A percentile compares a stretch with the other conserved stretches of the same genome.
phyloP scores from a whole-genome alignment of 2,797 vertebrate genomes.

The Micromesistius poutassou region DNA sequence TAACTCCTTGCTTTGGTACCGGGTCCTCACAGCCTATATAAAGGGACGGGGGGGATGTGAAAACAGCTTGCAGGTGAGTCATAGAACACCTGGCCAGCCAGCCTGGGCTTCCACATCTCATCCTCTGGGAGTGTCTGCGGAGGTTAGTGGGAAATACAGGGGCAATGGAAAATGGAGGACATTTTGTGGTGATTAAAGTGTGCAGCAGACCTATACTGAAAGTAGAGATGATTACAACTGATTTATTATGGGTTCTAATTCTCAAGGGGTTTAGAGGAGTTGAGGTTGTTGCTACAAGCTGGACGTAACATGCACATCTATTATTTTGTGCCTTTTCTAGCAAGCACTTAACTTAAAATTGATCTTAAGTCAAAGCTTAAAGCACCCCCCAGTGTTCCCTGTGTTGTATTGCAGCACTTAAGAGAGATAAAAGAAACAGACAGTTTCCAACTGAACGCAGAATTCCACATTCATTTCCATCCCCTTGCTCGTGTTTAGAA shows the following conservation, averaged over 20 bases:
- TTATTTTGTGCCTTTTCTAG: too few relatives aligned
- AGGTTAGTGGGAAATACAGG: slow-evolving; percentile 4
- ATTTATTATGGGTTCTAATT: not conserved
- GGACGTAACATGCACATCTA: too few relatives aligned
- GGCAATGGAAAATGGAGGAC: slow-evolving; percentile 20
- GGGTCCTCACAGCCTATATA: not conserved
- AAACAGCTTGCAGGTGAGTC: slow-evolving; percentile 41
- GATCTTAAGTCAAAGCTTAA: not conserved
- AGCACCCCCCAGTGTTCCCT: not conserved
- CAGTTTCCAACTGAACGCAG: not conserved
- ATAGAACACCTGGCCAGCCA: slow-evolving; percentile 49
- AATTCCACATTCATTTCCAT: not conserved
- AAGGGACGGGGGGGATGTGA: slow-evolving; percentile 14
- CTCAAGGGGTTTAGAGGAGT: not conserved
- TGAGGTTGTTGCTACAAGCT: not conserved
- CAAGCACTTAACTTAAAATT: too few relatives aligned
- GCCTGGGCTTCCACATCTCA: slow-evolving; percentile 18
- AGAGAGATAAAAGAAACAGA: not conserved
- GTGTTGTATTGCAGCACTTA: not conserved
- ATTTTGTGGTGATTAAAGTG: slow-evolving; percentile 17
- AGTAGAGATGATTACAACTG: not conserved
- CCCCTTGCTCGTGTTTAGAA: not conserved
- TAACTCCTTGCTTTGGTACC: not conserved
- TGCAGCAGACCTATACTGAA: not conserved
- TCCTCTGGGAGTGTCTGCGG: slow-evolving; percentile 29